phyloP scores from a whole-genome alignment of 2,113 vertebrate genomes.

The Apeltes quadracus region DNA sequence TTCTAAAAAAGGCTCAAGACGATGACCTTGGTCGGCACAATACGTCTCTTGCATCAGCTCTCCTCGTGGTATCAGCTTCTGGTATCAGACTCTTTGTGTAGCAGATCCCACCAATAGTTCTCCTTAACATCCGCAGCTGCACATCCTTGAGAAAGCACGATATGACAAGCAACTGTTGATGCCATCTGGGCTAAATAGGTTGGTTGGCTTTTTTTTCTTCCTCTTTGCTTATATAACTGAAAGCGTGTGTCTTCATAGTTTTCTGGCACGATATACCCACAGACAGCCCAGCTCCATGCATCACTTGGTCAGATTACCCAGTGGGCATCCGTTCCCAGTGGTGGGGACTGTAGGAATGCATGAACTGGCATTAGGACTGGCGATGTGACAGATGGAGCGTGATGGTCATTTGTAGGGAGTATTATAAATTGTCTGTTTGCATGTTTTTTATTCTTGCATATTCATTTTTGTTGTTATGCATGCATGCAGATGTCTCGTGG shows the following conservation, averaged over 20 bases:
- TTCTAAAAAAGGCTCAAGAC: neutral
- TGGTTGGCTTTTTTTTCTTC: constrained; percentile 29
- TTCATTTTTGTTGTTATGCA: neutral
- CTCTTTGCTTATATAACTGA: constrained; percentile 58
- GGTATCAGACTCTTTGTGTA: constrained; percentile 30
- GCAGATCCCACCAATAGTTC: constrained; percentile 27
- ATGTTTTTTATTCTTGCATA: constrained; percentile 26
- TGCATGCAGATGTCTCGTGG: constrained; percentile 26
- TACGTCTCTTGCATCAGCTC: constrained; percentile 15
- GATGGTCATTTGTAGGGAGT: constrained; percentile 66
- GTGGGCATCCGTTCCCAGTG: constrained; percentile 67
- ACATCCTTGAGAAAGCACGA: constrained; percentile 60
- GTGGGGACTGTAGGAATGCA: constrained; percentile 58
- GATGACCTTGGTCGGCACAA: neutral
- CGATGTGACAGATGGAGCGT: constrained; percentile 70
- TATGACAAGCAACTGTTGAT: constrained; percentile 68
- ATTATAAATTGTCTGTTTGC: neutral
- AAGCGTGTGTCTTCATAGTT: constrained; percentile 53
- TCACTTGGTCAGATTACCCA: constrained; percentile 75
- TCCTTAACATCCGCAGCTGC: constrained; percentile 52
- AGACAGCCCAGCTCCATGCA: constrained; percentile 64
- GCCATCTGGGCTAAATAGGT: constrained; percentile 61
- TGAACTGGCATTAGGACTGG: constrained; percentile 58
- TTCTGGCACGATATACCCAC: constrained; percentile 59
- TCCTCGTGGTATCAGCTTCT: neutral